Evolutionary conservation across 2,113 vertebrate species (phyloP).

Genomic region (Dunckerocampus dactyliophorus): DNA sequence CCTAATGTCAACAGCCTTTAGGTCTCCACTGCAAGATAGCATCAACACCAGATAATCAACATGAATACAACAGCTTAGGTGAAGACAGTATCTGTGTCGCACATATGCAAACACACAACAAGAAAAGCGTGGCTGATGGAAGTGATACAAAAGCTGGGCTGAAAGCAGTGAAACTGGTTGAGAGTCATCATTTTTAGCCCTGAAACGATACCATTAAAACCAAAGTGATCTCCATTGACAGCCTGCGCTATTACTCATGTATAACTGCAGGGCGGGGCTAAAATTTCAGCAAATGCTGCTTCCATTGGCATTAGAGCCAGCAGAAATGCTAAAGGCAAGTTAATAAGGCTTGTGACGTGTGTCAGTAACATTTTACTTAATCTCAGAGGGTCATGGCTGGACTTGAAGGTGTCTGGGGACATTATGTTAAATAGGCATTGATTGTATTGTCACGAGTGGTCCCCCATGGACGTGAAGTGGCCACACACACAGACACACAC

Average conservation of each 20-base stretch:
- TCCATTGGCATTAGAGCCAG: neutral
- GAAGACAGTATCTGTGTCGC: constrained; percentile 27
- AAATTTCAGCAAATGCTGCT: constrained; percentile 2
- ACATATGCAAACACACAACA: constrained; percentile 5
- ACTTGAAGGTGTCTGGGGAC: constrained; percentile 15
- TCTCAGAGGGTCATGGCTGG: constrained; percentile 19
- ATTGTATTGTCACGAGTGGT: neutral
- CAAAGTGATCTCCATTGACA: constrained; percentile 22
- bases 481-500: neutral
- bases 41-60: constrained; percentile 30
- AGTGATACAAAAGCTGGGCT: constrained; percentile 1
- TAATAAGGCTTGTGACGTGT: neutral
- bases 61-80: constrained; percentile 17
- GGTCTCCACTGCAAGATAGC: constrained; percentile 16
- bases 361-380: neutral
- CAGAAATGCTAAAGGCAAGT: constrained; percentile 1
- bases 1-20: constrained; percentile 30
- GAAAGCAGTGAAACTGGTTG: constrained; percentile 24
- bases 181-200: neutral
- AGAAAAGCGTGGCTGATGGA: constrained; percentile 16
- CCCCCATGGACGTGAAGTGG: neutral
- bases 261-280: neutral
- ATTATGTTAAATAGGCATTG: constrained; percentile 12
- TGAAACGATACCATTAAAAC: constrained; percentile 25
- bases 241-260: neutral